phyloP scores from a whole-genome alignment of 1,140 invertebrate species.

The Ceratosolen solmsi region DNA sequence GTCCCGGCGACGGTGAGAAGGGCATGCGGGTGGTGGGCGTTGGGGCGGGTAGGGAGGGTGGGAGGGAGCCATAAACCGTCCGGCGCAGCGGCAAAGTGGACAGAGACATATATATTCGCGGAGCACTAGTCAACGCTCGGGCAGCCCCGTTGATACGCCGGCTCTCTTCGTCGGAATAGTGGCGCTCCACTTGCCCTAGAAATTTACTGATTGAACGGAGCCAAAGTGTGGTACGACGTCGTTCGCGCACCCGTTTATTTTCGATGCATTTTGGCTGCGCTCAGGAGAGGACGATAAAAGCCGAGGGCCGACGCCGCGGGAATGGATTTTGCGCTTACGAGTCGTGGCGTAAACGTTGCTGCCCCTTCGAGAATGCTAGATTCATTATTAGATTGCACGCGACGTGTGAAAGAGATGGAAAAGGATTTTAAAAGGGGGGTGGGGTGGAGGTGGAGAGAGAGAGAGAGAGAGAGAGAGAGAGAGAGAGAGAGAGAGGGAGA shows the following conservation, averaged over 20 bases:
- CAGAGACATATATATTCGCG: constrained; percentile 47
- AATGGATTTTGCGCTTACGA: background rate
- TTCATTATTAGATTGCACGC: constrained; percentile 16
- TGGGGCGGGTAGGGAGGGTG: background rate
- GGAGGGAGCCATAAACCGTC: constrained; percentile 41
- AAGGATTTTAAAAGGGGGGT: background rate
- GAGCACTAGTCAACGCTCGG: constrained; percentile 54
- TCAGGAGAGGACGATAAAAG: background rate
- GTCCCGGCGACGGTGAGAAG: constrained; percentile 2
- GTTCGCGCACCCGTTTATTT: constrained; percentile 1
- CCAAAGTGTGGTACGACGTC: background rate
- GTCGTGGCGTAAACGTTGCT: background rate
- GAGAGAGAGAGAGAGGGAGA: background rate
- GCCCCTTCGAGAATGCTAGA: constrained; percentile 15
- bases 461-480: background rate
- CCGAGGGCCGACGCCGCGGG: background rate
- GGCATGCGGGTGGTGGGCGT: background rate
- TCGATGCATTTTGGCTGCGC: background rate
- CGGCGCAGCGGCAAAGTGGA: background rate
- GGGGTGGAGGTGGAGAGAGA: background rate
- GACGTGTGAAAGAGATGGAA: background rate
- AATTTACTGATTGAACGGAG: constrained; percentile 57
- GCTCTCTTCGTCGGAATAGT: constrained; percentile 28
- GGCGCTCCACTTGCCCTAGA: constrained; percentile 54
- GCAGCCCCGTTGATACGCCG: constrained; percentile 42